Percentiles rank a stretch among this genome's conserved stretches.
phyloP scores from a whole-genome alignment of 1,140 invertebrate genomes.

The Cryptotermes secundus region DNA sequence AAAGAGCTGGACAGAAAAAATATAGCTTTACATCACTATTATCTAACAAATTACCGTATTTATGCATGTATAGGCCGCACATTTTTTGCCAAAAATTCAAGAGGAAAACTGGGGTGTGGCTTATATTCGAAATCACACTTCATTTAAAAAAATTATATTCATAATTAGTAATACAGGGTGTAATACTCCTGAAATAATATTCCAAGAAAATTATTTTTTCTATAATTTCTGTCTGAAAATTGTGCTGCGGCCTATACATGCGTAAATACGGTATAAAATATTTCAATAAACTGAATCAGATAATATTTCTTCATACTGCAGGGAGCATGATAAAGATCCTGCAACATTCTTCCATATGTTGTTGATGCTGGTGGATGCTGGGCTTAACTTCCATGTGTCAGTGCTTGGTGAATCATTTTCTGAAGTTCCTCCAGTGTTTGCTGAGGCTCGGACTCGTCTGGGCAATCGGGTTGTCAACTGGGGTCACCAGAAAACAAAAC shows the following conservation, averaged over 20 bases:
- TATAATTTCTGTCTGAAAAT: too few relatives aligned
- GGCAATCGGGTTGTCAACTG: constrained; percentile 58
- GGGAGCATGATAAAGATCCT: constrained; percentile 79
- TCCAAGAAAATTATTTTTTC: too few relatives aligned
- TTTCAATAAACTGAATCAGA: background rate
- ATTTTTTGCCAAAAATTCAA: too few relatives aligned
- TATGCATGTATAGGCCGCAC: too few relatives aligned
- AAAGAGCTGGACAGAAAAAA: too few relatives aligned
- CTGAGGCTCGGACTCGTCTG: constrained; percentile 52
- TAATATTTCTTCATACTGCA: constrained; percentile 37
- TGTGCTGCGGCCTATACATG: too few relatives aligned
- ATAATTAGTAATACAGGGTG: too few relatives aligned
- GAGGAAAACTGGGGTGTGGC: too few relatives aligned
- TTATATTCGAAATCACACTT: too few relatives aligned
- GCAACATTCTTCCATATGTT: constrained; percentile 62
- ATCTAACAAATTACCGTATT: background rate
- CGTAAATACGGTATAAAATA: too few relatives aligned
- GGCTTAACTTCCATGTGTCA: constrained; percentile 60
- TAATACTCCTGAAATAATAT: too few relatives aligned
- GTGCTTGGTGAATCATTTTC: constrained; percentile 61
- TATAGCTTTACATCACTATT: background rate
- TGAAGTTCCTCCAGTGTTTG: constrained; percentile 58
- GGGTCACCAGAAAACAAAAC: constrained; percentile 58
- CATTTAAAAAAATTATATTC: too few relatives aligned
- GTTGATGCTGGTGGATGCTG: constrained; percentile 54